A percentile compares a stretch with the other conserved stretches of the same genome.
Evolutionary conservation across 1,140 invertebrate genomes (phyloP).

Genomic region (Camponotus vicinus): DNA sequence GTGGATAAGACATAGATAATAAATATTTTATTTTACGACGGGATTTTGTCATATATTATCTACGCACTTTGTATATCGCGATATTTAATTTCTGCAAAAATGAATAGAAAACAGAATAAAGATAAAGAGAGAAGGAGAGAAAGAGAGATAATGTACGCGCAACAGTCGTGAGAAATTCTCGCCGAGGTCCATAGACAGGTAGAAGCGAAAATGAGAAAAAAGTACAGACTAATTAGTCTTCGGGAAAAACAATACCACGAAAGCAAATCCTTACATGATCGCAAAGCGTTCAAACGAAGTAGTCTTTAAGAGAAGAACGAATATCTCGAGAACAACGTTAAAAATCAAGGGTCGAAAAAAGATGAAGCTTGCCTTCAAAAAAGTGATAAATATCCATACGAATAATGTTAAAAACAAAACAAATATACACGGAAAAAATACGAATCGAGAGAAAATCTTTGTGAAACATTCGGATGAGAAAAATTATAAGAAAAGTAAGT

Average conservation of each 20-base stretch:
- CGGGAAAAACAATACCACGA: slow-evolving; percentile 44
- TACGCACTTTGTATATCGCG: background rate
- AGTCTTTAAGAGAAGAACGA: slow-evolving; percentile 28
- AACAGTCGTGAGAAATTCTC: slow-evolving; percentile 66
- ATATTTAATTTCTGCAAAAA: slow-evolving; percentile 25
- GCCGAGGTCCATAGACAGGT: slow-evolving; percentile 3
- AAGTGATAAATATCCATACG: too few species aligned
- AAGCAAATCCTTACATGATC: slow-evolving; percentile 41
- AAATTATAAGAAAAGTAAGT: too few species aligned
- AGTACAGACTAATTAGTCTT: slow-evolving; percentile 57
- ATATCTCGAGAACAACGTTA: background rate
- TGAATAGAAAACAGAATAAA: background rate
- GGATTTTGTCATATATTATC: background rate
- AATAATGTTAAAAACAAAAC: too few species aligned
- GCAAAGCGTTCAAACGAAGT: slow-evolving; percentile 14
- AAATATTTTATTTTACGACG: background rate
- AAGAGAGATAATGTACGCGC: background rate
- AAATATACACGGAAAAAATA: too few species aligned
- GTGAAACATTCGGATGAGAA: too few species aligned
- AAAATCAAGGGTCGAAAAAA: too few species aligned
- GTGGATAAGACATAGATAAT: too few species aligned
- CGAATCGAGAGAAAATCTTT: too few species aligned
- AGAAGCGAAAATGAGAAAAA: slow-evolving; percentile 26
- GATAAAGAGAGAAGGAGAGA: background rate
- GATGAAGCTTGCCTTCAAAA: too few species aligned